Evolutionary conservation across 2,113 vertebrate genomes (phyloP).

Genomic region (Trichomycterus rosablanca): DNA sequence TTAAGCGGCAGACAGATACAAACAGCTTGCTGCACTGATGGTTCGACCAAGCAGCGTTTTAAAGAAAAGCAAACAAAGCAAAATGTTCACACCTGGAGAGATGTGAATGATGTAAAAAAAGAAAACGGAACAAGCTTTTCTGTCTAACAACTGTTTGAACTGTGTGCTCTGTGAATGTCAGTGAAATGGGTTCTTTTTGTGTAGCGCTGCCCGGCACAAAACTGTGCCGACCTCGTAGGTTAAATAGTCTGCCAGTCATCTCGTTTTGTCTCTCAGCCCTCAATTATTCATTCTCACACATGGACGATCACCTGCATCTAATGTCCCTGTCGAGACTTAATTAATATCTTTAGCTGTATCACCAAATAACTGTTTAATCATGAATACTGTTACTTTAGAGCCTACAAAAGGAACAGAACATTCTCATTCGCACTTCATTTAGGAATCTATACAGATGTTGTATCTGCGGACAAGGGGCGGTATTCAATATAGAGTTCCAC

Average conservation of each 20-base stretch:
- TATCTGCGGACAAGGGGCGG: no score
- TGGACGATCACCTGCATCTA: conserved; percentile 38
- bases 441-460: neutral
- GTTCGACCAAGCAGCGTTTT: conserved; percentile 9
- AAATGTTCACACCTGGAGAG: conserved; percentile 19
- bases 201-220: neutral
- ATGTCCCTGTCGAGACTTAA: conserved; percentile 17
- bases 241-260: conserved; percentile 22
- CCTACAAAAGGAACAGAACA: conserved; percentile 16
- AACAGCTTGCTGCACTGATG: conserved; percentile 23
- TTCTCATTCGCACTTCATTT: conserved; percentile 3
- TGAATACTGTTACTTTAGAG: conserved; percentile 32
- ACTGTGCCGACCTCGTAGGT: conserved; percentile 3
- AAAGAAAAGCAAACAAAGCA: conserved; percentile 7
- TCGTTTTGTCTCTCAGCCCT: conserved; percentile 41
- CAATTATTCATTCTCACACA: conserved; percentile 60
- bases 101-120: conserved; percentile 28
- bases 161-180: neutral
- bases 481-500: no score
- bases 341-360: no score
- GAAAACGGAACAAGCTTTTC: neutral
- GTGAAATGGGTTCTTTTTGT: conserved; percentile 10
- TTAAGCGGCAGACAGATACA: conserved; percentile 25
- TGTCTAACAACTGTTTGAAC: conserved; percentile 21
- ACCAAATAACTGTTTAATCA: conserved; percentile 51